These are phyloP conservation scores for Archips crataeganus DNA, from an alignment of 2,888 invertebrate species.

Conservation along the genomic window DNA sequence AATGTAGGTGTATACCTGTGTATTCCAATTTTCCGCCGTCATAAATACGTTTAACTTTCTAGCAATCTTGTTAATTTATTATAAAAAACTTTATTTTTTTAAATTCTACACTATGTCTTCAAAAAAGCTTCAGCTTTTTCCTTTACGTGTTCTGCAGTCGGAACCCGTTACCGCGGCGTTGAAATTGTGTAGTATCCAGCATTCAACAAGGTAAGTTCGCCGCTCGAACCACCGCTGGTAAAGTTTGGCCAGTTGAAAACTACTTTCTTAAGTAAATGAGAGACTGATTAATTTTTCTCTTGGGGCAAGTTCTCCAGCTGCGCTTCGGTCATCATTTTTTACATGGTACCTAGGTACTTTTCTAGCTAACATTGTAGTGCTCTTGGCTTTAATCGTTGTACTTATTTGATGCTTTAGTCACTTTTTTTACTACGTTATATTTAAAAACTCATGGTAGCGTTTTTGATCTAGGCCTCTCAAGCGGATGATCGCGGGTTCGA, in stretches of 20 bases:
- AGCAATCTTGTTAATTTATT: no score
- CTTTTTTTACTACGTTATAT: no score
- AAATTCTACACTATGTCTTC: no score
- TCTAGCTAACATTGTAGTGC: background rate
- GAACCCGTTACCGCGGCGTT: background rate
- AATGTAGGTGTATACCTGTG: no score
- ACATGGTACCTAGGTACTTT: background rate
- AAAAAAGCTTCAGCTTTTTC: conserved; percentile 4
- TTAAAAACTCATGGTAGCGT: no score
- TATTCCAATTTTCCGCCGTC: no score
- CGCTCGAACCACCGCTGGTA: background rate
- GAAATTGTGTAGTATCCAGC: background rate
- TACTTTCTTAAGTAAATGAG: conserved; percentile 2
- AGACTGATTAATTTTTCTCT: conserved; percentile 1
- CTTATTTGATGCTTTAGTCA: background rate
- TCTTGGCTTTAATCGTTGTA: background rate
- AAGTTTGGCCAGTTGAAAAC: background rate
- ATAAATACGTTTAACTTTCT: no score
- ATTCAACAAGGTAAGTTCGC: background rate
- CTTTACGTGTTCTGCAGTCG: background rate
- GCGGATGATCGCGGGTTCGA: no score
- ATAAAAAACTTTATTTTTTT: no score
- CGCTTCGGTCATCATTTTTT: background rate
- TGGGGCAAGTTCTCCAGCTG: background rate
- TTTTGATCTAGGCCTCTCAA: no score